A percentile compares a stretch with the other conserved stretches of the same genome.
Conservation (phyloP, 1,140 invertebrate species). For the Pogonus chalceus region DNA sequence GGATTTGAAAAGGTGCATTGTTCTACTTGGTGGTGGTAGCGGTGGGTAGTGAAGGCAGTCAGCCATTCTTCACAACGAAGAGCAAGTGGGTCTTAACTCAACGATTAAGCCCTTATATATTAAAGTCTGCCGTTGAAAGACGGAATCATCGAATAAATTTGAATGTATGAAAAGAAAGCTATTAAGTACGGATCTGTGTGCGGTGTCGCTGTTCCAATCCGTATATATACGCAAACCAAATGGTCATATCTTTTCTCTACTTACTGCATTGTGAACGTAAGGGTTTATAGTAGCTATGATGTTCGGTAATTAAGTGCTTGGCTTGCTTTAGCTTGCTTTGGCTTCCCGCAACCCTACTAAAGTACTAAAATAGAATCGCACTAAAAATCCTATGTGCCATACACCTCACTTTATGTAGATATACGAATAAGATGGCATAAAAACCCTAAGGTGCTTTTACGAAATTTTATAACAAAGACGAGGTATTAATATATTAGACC, state of each 20-base stretch:
- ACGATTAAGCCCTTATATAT: not conserved
- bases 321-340: no score
- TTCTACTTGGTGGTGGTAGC: not conserved
- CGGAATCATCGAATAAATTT: not conserved
- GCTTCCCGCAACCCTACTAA: no score
- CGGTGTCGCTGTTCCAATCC: not conserved
- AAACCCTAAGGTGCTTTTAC: no score
- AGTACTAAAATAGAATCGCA: no score
- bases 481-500: no score
- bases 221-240: not conserved
- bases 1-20: not conserved
- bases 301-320: no score
- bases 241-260: not conserved
- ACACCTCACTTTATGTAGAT: no score
- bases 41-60: not conserved
- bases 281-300: no score
- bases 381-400: no score
- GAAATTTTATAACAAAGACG: no score
- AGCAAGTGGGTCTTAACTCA: not conserved
- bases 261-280: not conserved
- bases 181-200: not conserved
- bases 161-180: not conserved
- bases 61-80: not conserved
- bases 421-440: no score
- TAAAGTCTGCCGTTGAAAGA: not conserved